Base-by-base conservation (phyloP, 2,888 invertebrate genomes). In the Eupithecia subfuscata region DNA sequence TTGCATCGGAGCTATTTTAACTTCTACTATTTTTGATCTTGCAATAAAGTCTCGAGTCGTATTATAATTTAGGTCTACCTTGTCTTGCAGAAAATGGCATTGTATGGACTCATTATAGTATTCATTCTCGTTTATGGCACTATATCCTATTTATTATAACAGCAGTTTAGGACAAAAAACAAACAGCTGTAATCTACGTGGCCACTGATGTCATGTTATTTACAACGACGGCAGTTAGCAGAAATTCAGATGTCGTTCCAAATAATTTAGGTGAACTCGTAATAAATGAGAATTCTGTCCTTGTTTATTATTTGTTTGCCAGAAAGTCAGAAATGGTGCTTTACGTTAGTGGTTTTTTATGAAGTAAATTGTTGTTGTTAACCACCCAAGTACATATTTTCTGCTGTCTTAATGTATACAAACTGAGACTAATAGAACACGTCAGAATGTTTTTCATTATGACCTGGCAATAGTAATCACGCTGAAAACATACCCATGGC, bases 201-300 rank as follows among this genome's bases (percentile, higher is more conserved):
- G 56, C 5, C 64, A 64, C 30, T 30, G 18, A 64, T 63, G 45
- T 30, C 30, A 40, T 56, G 22, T 56, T 56, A 25, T 56, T 70
- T 56, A 34, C 70, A 70, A 56, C 37, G 40, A 60, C n/a, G n/a
- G 52, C 52, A n/a, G n/a, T 52, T 52, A 52, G 11, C n/a, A 52
- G n/a, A 0, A 52, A n/a, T 22, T 40, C 14, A 37, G 14, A 56
- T 56, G 40, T 70, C 22, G 40, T 70, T 25, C 40, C 45, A 71
- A 64, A 25, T 64, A 18, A 63, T 63, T 45, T 45, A 63, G 45
- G 40, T 70, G 37, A 30, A 34, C 9, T 69, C 11, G 52, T 69
- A 25, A 60, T 70, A 37, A 37, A 70, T 70, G 22, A 12, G 56
- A 56, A 56, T 60, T 60, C 16, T 70, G 70, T 70, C 70, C 70